phyloP scores from a whole-genome alignment of 1,140 invertebrate genomes.

The Papilio aristodemus region DNA sequence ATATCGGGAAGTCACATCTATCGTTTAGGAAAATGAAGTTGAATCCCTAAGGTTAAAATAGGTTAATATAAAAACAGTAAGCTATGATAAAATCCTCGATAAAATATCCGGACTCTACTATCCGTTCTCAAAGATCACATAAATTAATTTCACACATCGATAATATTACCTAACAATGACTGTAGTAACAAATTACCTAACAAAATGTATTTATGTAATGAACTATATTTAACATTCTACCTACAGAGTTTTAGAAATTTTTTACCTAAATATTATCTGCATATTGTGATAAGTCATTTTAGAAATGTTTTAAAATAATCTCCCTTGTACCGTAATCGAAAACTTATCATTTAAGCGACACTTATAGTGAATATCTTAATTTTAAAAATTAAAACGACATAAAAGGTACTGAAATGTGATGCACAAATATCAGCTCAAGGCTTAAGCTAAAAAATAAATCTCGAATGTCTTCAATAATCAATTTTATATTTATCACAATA shows the following conservation, averaged over 20 bases:
- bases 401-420: conserved; percentile 49
- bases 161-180: conserved; percentile 70
- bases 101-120: conserved; percentile 57
- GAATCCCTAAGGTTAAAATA: conserved; percentile 67
- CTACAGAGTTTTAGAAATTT: conserved; percentile 62
- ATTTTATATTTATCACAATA: conserved; percentile 46
- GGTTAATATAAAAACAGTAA: conserved; percentile 73
- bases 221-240: conserved; percentile 70
- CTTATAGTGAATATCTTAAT: conserved; percentile 61
- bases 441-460: conserved; percentile 44
- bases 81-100: conserved; percentile 62
- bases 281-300: conserved; percentile 70
- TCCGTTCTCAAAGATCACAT: conserved; percentile 65
- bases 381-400: conserved; percentile 47
- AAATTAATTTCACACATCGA: conserved; percentile 69
- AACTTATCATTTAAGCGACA: conserved; percentile 61
- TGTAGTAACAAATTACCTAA: conserved; percentile 71
- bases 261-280: conserved; percentile 63
- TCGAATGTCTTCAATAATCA: conserved; percentile 43
- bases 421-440: conserved; percentile 49
- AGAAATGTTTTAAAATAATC: conserved; percentile 71
- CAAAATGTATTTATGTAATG: conserved; percentile 60
- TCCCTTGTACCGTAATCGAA: conserved; percentile 70
- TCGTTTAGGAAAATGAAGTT: conserved; percentile 61
- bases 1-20: conserved; percentile 64